These are phyloP conservation scores for Porites rus DNA, from an alignment of 92 coral and sea anemone genomes.

Conservation along the genomic window DNA sequence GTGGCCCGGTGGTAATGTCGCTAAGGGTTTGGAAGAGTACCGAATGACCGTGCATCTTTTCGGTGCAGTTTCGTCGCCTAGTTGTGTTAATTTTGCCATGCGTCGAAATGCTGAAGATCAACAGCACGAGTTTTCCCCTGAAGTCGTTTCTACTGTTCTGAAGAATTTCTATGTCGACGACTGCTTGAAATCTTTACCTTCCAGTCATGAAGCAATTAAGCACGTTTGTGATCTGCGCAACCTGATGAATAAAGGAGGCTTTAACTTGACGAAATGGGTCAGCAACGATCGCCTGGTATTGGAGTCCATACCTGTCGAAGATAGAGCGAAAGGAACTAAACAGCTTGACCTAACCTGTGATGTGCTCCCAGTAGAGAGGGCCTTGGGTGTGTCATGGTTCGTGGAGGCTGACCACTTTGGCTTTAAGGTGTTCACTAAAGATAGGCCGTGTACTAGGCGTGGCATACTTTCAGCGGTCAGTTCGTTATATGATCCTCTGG, in stretches of 20 bases:
- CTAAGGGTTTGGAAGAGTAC: slow-evolving; percentile 50
- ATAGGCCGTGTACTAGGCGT: too few relatives aligned
- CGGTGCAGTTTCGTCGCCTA: slow-evolving; percentile 60
- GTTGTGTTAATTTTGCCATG: slow-evolving; percentile 54
- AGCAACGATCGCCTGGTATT: slow-evolving; percentile 35
- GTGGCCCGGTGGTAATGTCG: slow-evolving; percentile 49
- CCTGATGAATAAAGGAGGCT: too few relatives aligned
- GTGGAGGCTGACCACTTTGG: slow-evolving; percentile 42
- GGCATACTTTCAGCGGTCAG: too few relatives aligned
- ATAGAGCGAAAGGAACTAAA: slow-evolving; percentile 51
- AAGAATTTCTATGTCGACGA: slow-evolving; percentile 64
- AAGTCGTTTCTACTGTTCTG: too few relatives aligned
- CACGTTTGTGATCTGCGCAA: slow-evolving; percentile 33
- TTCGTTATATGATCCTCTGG: slow-evolving; percentile 62
- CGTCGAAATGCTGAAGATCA: slow-evolving; percentile 25
- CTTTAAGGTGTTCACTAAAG: too few relatives aligned
- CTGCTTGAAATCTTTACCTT: slow-evolving; percentile 56
- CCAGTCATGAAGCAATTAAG: slow-evolving; percentile 35
- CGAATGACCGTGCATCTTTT: slow-evolving; percentile 62
- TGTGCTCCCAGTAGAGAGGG: slow-evolving; percentile 46
- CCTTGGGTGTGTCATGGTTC: slow-evolving; percentile 52
- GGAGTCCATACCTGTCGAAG: slow-evolving; percentile 44
- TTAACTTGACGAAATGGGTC: too few relatives aligned
- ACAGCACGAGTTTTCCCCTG: too few relatives aligned
- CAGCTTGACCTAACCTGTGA: slow-evolving; percentile 35